Evolutionary conservation across 2,888 invertebrate species (phyloP).

Genomic region (Ormyrus labotus): DNA sequence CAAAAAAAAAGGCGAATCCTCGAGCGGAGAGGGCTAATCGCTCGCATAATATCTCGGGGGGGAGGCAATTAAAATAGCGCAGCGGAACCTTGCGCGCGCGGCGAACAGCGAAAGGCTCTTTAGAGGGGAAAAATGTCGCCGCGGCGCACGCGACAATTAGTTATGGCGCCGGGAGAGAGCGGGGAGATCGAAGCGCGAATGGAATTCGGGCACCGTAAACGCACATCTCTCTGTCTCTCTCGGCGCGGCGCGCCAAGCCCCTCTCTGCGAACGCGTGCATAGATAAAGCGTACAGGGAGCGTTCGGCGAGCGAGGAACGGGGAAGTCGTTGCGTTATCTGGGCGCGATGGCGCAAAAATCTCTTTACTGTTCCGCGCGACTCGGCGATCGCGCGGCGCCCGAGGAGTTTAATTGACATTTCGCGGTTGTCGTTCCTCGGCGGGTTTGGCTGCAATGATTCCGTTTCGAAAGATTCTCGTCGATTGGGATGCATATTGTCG

Average conservation of each 20-base stretch:
- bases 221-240: not conserved
- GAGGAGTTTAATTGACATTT: not conserved
- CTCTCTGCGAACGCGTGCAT: not conserved
- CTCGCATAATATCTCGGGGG: not conserved
- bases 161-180: too few species aligned
- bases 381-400: too few species aligned
- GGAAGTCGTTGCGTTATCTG: not conserved
- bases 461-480: too few species aligned
- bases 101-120: slow-evolving; percentile 46
- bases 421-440: too few species aligned
- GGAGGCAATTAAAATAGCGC: too few species aligned
- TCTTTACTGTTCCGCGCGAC: not conserved
- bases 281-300: too few species aligned
- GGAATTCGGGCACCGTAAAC: slow-evolving; percentile 39
- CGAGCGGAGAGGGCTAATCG: not conserved
- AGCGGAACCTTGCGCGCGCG: not conserved
- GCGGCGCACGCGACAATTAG: not conserved
- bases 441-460: too few species aligned
- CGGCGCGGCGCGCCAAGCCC: not conserved
- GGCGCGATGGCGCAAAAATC: too few species aligned
- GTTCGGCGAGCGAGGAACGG: not conserved
- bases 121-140: not conserved
- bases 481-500: too few species aligned
- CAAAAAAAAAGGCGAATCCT: not conserved
- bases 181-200: not conserved